Conservation (phyloP, 1,140 invertebrate species). For the Akabosia matsudoensis region DNA sequence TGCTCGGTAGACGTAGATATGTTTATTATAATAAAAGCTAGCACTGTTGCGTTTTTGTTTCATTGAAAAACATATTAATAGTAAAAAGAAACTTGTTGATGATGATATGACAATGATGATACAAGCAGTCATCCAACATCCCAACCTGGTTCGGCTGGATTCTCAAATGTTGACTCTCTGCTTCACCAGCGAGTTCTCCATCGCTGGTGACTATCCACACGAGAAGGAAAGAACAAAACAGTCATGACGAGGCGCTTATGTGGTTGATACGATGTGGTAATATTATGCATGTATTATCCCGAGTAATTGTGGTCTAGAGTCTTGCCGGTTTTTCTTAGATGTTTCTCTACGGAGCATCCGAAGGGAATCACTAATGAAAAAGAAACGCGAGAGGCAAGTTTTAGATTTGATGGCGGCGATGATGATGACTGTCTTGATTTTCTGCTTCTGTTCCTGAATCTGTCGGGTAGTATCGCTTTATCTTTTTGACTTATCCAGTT, state of each 20-base stretch:
- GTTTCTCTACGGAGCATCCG: background rate
- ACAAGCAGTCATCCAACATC: background rate
- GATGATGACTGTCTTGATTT: background rate
- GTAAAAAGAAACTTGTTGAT: background rate
- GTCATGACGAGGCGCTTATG: background rate
- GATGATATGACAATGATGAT: background rate
- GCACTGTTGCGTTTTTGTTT: background rate
- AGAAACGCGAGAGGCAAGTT: background rate
- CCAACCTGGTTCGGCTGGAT: no score
- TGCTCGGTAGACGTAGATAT: background rate
- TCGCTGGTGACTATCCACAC: background rate
- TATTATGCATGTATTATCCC: background rate
- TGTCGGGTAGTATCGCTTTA: background rate
- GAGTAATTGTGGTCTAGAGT: background rate
- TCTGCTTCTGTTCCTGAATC: background rate
- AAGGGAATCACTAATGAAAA: no score
- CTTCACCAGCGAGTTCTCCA: no score
- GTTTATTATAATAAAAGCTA: background rate
- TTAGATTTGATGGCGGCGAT: background rate
- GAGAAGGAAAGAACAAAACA: background rate
- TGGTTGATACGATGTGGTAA: background rate
- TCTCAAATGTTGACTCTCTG: no score
- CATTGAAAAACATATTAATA: background rate
- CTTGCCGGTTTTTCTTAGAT: background rate
- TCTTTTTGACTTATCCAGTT: background rate